A percentile compares a stretch with the other conserved stretches of the same genome.
Evolutionary conservation across 2,888 invertebrate species (phyloP).

Genomic region (Gymnosoma rotundatum): DNA sequence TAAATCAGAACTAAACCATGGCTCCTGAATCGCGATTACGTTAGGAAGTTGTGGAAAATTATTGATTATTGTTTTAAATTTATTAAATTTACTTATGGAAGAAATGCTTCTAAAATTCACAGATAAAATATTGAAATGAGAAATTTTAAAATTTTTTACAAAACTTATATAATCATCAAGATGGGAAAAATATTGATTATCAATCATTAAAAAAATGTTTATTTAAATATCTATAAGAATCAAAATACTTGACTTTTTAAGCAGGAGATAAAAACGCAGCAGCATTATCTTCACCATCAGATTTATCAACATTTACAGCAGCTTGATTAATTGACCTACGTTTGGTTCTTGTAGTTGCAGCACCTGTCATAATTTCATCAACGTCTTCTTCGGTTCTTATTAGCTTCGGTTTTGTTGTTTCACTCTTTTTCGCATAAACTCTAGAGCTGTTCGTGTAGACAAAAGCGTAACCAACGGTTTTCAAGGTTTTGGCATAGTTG

Average conservation of each 20-base stretch:
- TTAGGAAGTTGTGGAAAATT: conserved; percentile 7
- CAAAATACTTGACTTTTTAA: background rate
- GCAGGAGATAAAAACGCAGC: conserved; percentile 11
- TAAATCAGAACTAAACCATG: conserved; percentile 7
- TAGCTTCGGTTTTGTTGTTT: background rate
- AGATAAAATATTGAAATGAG: conserved; percentile 29
- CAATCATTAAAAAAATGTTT: background rate
- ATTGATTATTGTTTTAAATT: conserved; percentile 31
- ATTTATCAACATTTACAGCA: background rate
- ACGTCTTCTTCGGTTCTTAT: conserved; percentile 9
- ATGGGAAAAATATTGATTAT: background rate
- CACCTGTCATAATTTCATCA: conserved; percentile 8
- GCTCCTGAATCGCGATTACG: conserved; percentile 39
- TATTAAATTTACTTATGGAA: conserved; percentile 39
- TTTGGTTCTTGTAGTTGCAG: background rate
- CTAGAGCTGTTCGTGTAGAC: conserved; percentile 3
- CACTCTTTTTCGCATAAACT: background rate
- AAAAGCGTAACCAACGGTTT: conserved; percentile 10
- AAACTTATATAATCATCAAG: background rate
- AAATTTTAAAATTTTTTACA: background rate
- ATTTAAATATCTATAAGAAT: background rate
- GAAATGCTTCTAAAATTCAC: conserved; percentile 38
- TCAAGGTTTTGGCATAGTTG: conserved; percentile 24
- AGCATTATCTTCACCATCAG: conserved; percentile 2
- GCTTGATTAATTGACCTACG: background rate